Base-by-base conservation (phyloP, 2,797 vertebrate genomes). In the Schizothorax lantsangensis region DNA sequence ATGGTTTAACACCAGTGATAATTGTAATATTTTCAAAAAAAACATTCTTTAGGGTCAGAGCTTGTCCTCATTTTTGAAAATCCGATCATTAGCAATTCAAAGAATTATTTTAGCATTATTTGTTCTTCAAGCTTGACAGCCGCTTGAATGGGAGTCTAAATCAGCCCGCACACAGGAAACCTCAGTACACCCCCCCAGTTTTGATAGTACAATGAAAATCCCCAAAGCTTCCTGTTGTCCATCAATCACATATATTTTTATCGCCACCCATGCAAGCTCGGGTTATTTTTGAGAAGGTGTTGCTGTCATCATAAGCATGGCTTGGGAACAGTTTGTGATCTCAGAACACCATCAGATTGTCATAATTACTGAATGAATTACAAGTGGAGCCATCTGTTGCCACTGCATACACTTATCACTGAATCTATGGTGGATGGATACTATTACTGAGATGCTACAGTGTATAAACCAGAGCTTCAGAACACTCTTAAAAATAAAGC, bases 351-450 rank as follows among this genome's bases (percentile, higher is more conserved):
- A 17, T 83, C 68, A 62, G 52, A 82, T 80, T 83, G 87, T 90
- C 88, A 87, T 84, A 66, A 73, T 88, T 89, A 84, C 83, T 85
- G 73, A 88, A 77, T 71, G 23, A 40, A 77, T 81, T 86, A 82
- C 66, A 86, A 88, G 86, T 14, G 23, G 57, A 81, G 81, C 90
- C 87, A 88, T 91, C 88, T 91, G 88, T 89, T 89, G 87, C 75
- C 85, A 71, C 83, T n/a, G 33, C 59, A 73, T 81, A 21, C 43
- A 19, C 78, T 80, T 80, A 26, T 62, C 69, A 66, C 73, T 75
- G 83, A 62, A 68, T 85, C 26, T 74, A 30, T 1, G 45, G 68
- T 80, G 21, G 80, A 88, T 82, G 80, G 71, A 59, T 85, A 68
- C 82, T 86, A 74, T 89, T 81, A 84, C 59, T 86, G 83, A 89